Evolutionary conservation across 1,140 invertebrate species (phyloP).

Genomic region (Neodiprion pinetum): DNA sequence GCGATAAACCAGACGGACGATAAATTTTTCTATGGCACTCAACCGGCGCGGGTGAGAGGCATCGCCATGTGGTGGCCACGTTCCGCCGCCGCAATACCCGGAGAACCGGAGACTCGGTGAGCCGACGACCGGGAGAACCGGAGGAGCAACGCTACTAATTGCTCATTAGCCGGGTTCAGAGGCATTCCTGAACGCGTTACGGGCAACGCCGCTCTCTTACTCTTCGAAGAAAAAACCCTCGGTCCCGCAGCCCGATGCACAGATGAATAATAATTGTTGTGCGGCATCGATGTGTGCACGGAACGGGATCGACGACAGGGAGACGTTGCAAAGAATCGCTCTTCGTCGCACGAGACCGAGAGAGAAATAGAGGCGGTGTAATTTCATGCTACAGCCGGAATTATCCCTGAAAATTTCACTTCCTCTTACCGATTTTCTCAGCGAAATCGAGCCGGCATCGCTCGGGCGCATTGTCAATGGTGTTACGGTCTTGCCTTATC

Average conservation of each 20-base stretch:
- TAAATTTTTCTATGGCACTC: not conserved
- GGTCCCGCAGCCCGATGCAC: not conserved
- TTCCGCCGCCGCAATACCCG: not conserved
- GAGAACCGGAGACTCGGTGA: not conserved
- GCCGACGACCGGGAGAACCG: not conserved
- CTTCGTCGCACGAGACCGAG: not conserved
- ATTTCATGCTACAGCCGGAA: not conserved
- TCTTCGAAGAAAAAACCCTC: not conserved
- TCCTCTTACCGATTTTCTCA: not conserved
- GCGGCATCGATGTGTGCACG: not conserved
- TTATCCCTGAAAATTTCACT: not conserved
- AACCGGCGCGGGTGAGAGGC: not conserved
- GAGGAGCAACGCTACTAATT: slow-evolving; percentile 39
- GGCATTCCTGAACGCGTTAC: not conserved
- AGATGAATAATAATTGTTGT: not conserved
- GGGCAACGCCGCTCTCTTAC: not conserved
- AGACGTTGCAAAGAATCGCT: not conserved
- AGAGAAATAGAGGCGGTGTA: not conserved
- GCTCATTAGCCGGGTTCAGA: slow-evolving; percentile 40
- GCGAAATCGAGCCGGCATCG: too few species aligned
- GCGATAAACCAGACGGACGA: slow-evolving; percentile 2
- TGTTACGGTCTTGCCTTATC: slow-evolving; percentile 29
- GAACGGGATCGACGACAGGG: not conserved
- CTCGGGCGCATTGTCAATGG: slow-evolving; percentile 11
- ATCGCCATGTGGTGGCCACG: not conserved